Evolutionary conservation across 1,140 invertebrate genomes (phyloP), one percentile per base, ranked within the genome.

Genomic region (Calephelis nemesis): DNA sequence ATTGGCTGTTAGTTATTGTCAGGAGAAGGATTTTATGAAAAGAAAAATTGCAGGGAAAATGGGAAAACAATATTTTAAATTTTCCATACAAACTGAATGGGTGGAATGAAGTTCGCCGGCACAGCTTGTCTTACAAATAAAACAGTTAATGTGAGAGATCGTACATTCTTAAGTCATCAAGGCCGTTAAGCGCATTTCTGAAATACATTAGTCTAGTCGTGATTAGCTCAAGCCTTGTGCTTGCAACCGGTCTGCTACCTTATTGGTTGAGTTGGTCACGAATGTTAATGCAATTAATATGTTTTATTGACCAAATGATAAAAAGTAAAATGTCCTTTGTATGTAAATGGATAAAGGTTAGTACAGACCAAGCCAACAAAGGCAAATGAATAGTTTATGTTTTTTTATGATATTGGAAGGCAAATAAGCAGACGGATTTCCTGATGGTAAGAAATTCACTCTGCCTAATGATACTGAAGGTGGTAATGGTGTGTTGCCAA

Each of bases 181-280:
- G 54, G 54, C 54, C 30, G 30, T 39, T 60, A 60, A 60, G 54
- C 54, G 54, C 54, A 60, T 60, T 60, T 19, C 54, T 60, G 54
- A 60, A 60, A 60, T 60, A 60, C 54, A 60, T 60, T 60, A 60
- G 39, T 39, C 54, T 40, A 60, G 67, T 66, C 54, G 48, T 72
- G 52, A 62, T 64, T 63, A 49, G 12, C 7, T 30, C n/a, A 48
- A 42, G 67, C 67, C 65, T 62, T 58, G 66, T 60, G 54, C 54
- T 60, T 68, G 65, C 70, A 65, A 47, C 70, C 67, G n/a, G 69
- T 70, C 69, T 62, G 54, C 54, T 60, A 72, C 70, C 70, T 72
- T 72, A 72, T 68, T 69, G 30, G 67, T 52, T 47, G 40, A 63
- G 65, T 65, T 72, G 70, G 67, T 72, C 70, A 72, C 70, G 70